Evolutionary conservation across 2,888 invertebrate species (phyloP).

Genomic region (Scrobipalpa atriplicella): DNA sequence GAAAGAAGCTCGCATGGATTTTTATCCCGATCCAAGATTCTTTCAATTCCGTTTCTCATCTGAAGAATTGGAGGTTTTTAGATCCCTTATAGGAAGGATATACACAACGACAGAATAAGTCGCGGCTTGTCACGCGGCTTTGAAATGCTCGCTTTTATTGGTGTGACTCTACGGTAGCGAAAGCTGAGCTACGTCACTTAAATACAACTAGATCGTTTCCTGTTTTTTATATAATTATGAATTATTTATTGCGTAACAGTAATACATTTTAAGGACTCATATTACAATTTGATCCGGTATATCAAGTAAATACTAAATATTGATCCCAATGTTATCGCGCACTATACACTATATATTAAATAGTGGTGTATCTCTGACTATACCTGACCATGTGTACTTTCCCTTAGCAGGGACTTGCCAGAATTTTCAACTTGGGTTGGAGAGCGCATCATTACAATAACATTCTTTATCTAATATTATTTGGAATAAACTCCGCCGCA

Average conservation of each 20-base stretch:
- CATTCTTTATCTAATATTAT: slow-evolving; percentile 24
- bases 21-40: slow-evolving; percentile 12
- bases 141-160: background rate
- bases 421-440: slow-evolving; percentile 19
- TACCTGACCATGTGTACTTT: background rate
- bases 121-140: background rate
- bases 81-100: slow-evolving; percentile 22
- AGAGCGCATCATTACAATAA: slow-evolving; percentile 25
- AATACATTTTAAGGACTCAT: too few relatives aligned
- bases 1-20: slow-evolving; percentile 14
- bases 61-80: slow-evolving; percentile 25
- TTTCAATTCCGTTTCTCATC: slow-evolving; percentile 29
- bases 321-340: too few relatives aligned
- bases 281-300: too few relatives aligned
- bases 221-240: too few relatives aligned
- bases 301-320: too few relatives aligned
- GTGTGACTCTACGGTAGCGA: background rate
- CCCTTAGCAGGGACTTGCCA: slow-evolving; percentile 15
- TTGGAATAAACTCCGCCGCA: background rate
- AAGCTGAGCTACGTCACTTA: too few relatives aligned
- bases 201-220: too few relatives aligned
- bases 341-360: too few relatives aligned
- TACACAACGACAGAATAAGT: background rate
- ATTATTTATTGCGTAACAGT: too few relatives aligned
- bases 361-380: background rate